phyloP scores from a whole-genome alignment of 2,113 vertebrate species.

The Mesitornis unicolor region DNA sequence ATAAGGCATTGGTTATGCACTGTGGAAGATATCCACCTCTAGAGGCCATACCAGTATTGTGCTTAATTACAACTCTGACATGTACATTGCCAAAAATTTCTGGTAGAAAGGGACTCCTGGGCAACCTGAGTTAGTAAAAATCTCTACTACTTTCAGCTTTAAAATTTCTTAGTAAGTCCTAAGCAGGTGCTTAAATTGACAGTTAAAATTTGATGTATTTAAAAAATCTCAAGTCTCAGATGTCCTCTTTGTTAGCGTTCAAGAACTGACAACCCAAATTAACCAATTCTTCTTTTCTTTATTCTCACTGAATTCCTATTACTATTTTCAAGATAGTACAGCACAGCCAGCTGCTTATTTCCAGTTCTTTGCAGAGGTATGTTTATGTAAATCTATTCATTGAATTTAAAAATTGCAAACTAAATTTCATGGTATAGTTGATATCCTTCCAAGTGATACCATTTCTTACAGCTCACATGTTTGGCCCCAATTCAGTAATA shows the following conservation, averaged over 20 bases:
- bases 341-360: not conserved
- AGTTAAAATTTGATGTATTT: not conserved
- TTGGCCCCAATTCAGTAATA: not conserved
- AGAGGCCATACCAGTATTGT: rapidly evolving
- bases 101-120: not conserved
- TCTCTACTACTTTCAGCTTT: not conserved
- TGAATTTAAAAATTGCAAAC: not conserved
- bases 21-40: too few relatives aligned
- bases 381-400: not conserved
- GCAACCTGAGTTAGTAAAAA: not conserved
- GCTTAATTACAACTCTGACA: not conserved
- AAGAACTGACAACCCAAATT: not conserved
- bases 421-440: not conserved
- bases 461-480: not conserved
- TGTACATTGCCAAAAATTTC: not conserved
- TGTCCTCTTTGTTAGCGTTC: not conserved
- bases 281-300: not conserved
- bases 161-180: not conserved
- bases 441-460: not conserved
- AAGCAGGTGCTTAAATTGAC: not conserved
- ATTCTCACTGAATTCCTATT: not conserved
- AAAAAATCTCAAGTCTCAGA: not conserved
- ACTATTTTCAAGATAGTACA: not conserved
- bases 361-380: not conserved
- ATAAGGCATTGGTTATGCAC: not conserved